Evolutionary conservation across 2,113 vertebrate species (phyloP), one percentile per base, ranked within the genome.

Genomic region (Gadus macrocephalus): DNA sequence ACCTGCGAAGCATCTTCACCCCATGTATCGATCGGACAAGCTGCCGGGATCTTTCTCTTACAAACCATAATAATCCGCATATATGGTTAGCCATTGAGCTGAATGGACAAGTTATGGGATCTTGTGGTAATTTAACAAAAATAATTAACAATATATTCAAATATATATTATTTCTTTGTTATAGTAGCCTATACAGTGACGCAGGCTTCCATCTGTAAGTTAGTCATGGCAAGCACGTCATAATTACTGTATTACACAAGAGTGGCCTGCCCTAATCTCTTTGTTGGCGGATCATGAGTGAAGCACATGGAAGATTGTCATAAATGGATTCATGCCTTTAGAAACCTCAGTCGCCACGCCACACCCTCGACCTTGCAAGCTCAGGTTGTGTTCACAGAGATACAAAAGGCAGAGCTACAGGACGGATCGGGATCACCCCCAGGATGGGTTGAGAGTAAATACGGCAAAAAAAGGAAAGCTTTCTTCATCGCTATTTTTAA

Each of bases 401-500:
- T 80, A 67, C 69, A 70, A 78, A 78, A 64, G 61, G 69, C 68
- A 83, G 65, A 82, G 86, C 72, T 78, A 22, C 70, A 25, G 66
- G 64, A 76, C 72, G 38, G 71, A 77, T 81, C 1, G 55, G n/a
- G 83, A 82, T 82, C 69, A 66, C 53, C 71, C 31, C 68, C 55
- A 75, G 84, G 83, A 81, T 77, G 74, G 68, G 67, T 83, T 81
- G 79, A 66, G 67, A 81, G 85, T 79, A 80, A 84, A 71, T 81
- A 80, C 19, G 73, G 74, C 74, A 72, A 78, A 79, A 79, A 16
- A 55, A 35, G 28, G 15, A 58, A 55, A 70, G 73, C 73, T 80
- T 79, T 78, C 80, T 77, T 67, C 81, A 83, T 78, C 82, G 77
- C 80, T 87, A 82, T 88, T 84, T 87, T 88, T 88, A 87, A 88